Percentiles rank a stretch among this genome's conserved stretches.
Conservation (phyloP, 2,113 vertebrate genomes). For the Crocuta crocuta region DNA sequence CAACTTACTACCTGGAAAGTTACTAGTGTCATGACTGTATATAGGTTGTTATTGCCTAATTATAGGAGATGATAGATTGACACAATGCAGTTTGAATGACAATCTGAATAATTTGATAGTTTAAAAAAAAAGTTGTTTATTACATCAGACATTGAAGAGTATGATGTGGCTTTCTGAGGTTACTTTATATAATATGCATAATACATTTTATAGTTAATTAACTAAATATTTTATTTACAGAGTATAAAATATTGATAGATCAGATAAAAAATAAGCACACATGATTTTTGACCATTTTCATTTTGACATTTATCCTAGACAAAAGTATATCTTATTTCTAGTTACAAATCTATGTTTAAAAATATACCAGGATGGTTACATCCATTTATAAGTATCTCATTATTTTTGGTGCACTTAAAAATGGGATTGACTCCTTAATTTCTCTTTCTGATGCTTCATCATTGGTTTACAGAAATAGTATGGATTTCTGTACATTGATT, state of each 20-base stretch:
- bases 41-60: not conserved
- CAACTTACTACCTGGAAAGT: too few relatives aligned
- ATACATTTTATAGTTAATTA: not conserved
- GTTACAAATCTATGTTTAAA: not conserved
- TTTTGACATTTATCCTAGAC: not conserved
- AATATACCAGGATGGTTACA: not conserved
- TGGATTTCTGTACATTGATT: too few relatives aligned
- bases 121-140: not conserved
- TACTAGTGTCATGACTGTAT: not conserved
- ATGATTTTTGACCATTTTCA: not conserved
- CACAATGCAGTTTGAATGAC: not conserved
- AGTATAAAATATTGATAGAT: not conserved
- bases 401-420: too few relatives aligned
- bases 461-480: too few relatives aligned
- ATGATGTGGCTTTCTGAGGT: not conserved
- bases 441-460: too few relatives aligned
- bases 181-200: not conserved
- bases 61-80: not conserved
- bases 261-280: not conserved
- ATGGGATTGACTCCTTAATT: too few relatives aligned
- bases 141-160: not conserved
- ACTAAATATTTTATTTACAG: not conserved
- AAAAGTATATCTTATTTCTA: not conserved
- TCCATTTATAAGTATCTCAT: too few relatives aligned
- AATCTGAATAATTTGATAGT: not conserved